Conservation (phyloP, 2,113 vertebrate genomes). For the Aldabrachelys gigantea region DNA sequence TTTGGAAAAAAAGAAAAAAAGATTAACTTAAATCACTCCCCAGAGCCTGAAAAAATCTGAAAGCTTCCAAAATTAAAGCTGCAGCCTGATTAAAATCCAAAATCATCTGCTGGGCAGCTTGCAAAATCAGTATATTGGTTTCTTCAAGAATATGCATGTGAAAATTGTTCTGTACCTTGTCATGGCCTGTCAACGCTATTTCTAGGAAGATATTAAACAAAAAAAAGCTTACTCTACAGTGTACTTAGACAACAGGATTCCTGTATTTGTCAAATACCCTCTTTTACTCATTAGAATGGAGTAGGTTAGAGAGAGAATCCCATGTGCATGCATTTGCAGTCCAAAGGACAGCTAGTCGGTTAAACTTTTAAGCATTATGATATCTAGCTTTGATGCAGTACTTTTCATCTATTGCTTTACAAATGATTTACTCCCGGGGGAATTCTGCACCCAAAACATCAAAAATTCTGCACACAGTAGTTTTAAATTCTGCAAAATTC, state of each 20-base stretch:
- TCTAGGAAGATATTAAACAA: not conserved
- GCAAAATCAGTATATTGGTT: not conserved
- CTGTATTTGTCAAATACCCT: not conserved
- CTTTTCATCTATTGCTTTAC: not conserved
- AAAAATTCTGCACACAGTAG: too few relatives aligned
- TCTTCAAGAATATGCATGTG: constrained; percentile 39
- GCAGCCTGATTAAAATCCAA: constrained; percentile 11
- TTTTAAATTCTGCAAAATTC: not conserved
- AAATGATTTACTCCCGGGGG: not conserved
- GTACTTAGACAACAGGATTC: not conserved
- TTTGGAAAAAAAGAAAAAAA: constrained; percentile 23
- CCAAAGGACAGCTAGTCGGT: not conserved
- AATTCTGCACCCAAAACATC: too few relatives aligned
- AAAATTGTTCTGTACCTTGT: constrained; percentile 31
- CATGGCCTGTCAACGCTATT: not conserved
- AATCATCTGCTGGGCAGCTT: constrained; percentile 5
- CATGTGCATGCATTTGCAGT: constrained; percentile 18
- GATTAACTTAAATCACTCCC: constrained; percentile 42
- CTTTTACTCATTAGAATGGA: not conserved
- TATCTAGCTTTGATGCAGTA: not conserved
- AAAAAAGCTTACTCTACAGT: not conserved
- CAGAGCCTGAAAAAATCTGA: not conserved
- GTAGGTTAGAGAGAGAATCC: not conserved
- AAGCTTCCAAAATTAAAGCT: not conserved
- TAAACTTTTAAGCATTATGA: not conserved